Evolutionary conservation across 2,888 invertebrate genomes (phyloP), one percentile per base, ranked within the genome.

Genomic region (Synergus umbraculus): DNA sequence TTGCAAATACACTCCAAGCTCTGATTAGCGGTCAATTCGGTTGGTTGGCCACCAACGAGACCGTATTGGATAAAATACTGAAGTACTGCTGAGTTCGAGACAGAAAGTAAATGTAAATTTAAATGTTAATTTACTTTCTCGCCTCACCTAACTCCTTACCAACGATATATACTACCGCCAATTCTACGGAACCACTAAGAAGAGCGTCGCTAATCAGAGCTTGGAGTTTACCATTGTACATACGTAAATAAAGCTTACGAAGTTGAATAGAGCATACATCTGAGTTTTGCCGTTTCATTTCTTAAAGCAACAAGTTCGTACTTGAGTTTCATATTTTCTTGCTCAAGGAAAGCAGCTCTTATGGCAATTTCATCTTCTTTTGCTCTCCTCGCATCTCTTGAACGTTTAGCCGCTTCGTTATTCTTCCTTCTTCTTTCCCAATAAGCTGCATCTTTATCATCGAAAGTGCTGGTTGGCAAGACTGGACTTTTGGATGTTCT

Each of bases 391-490:
- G 97, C 95, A 88, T 99, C 98, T 4, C 99, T 94, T 0, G 98
- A 98, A 86, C 98, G 94, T 92, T 99, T 99, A 0, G 99, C 99
- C 0, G 99, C 98, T 83, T 96, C 97, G 91, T 99, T 99, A 92
- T 99, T 99, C 90, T 97, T 97, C 84, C 96, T 94, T 12, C 98
- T 93, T 79, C 98, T 95, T 87, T 97, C 98, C 93, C 96, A 96
- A 90, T 99, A 99, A 0, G 96, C 95, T 4, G 96, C 96, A 90
- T 98, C 97, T 87, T 96, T 94, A 78, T 91, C 91, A 13, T 90
- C 86, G 37, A 88, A 84, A 22, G 89, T 84, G 81, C 89, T 87
- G 7, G 64, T 89, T 1, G 89, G 88, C 2, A 86, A 49, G 15
- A 82, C 79, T 3, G 88, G 87, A 63, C 88, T 85, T 67, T 88